Conservation (phyloP, 2,797 vertebrate genomes). For the Siniperca scherzeri region DNA sequence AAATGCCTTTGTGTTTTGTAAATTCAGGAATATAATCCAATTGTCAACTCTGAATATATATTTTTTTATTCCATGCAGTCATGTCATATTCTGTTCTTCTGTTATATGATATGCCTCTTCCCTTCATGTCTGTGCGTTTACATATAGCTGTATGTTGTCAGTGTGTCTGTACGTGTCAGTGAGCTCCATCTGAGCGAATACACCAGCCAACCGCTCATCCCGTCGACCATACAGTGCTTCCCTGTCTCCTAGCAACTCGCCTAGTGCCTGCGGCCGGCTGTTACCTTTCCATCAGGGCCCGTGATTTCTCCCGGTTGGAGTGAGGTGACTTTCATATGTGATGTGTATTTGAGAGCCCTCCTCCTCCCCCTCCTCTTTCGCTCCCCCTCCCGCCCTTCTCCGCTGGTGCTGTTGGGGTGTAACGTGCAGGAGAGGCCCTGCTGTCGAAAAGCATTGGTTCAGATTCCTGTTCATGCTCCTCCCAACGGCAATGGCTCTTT, state of each 20-base stretch:
- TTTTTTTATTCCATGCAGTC: constrained; percentile 4
- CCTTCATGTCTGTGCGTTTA: constrained; percentile 59
- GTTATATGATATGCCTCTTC: constrained; percentile 10
- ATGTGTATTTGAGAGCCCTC: constrained; percentile 74
- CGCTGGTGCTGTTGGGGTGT: constrained; percentile 72
- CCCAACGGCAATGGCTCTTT: constrained; percentile 78
- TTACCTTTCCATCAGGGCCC: constrained; percentile 81
- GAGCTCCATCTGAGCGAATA: constrained; percentile 66
- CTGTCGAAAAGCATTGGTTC: constrained; percentile 82
- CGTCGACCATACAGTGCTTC: constrained; percentile 62
- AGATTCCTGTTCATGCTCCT: constrained; percentile 75
- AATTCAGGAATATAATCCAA: constrained; percentile 13
- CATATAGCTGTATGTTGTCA: constrained; percentile 57
- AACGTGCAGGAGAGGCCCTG: constrained; percentile 71
- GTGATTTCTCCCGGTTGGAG: constrained; percentile 78
- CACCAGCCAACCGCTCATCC: constrained; percentile 67
- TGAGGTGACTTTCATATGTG: constrained; percentile 82
- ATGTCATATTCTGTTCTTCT: constrained; percentile 25
- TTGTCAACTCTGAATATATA: background rate
- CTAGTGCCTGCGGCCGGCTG: constrained; percentile 73
- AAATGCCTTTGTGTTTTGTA: background rate
- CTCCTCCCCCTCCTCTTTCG: constrained; percentile 28
- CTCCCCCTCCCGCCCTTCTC: constrained; percentile 34
- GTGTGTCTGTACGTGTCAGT: constrained; percentile 67
- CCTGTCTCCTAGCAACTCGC: constrained; percentile 84